Conservation (phyloP, 2,797 vertebrate species). For the Myotis myotis region DNA sequence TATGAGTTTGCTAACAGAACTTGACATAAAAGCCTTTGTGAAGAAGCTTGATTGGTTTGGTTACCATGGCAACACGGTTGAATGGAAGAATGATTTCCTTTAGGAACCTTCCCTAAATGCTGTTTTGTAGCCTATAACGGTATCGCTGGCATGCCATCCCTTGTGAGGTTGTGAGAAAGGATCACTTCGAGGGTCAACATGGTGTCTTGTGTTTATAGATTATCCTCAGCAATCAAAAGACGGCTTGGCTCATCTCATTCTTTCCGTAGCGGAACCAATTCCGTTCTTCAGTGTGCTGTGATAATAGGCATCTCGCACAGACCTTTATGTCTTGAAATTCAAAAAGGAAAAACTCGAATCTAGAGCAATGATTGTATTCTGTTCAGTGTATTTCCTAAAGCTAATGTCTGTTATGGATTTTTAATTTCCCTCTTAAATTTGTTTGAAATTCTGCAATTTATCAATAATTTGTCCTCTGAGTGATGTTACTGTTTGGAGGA, state of each 20-base stretch:
- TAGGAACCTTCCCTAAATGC: slow-evolving; percentile 84
- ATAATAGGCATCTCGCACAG: slow-evolving; percentile 67
- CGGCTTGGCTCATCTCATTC: slow-evolving; percentile 70
- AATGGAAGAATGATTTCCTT: slow-evolving; percentile 86
- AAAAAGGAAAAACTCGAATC: slow-evolving; percentile 67
- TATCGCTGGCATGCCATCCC: slow-evolving; percentile 82
- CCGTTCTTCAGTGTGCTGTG: slow-evolving; percentile 49
- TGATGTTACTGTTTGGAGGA: slow-evolving; percentile 65
- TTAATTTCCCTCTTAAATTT: slow-evolving; percentile 52
- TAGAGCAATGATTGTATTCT: slow-evolving; percentile 53
- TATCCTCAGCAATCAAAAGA: slow-evolving; percentile 80
- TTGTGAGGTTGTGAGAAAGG: slow-evolving; percentile 82
- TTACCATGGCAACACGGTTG: slow-evolving; percentile 85
- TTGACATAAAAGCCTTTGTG: slow-evolving; percentile 84
- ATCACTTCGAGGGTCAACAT: slow-evolving; percentile 85
- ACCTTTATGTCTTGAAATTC: slow-evolving; percentile 65
- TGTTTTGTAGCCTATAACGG: slow-evolving; percentile 84
- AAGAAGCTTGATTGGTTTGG: slow-evolving; percentile 84
- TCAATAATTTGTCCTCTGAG: slow-evolving; percentile 69
- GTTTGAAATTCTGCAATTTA: slow-evolving; percentile 68
- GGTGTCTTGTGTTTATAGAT: slow-evolving; percentile 85
- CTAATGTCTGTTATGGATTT: slow-evolving; percentile 54
- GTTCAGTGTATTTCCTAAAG: slow-evolving; percentile 54
- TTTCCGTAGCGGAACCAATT: slow-evolving; percentile 70
- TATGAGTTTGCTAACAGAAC: slow-evolving; percentile 84